Percentiles rank a stretch among this genome's conserved stretches.
These are phyloP conservation scores for Mythimna lalbum DNA, from an alignment of 2,888 invertebrate species.

Conservation along the genomic window DNA sequence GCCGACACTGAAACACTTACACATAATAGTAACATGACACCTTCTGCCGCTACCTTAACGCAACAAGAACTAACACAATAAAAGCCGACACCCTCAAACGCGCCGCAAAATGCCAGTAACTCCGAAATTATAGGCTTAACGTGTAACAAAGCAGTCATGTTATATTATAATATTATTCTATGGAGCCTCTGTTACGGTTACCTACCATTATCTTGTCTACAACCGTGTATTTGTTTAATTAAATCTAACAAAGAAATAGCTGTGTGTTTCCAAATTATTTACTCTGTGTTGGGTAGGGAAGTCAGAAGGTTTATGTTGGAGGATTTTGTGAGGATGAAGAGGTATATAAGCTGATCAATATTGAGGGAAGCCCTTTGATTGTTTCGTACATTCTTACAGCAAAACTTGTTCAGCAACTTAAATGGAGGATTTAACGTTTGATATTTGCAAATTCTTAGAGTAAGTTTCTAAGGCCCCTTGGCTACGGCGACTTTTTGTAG, in stretches of 20 bases:
- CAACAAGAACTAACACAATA: constrained; percentile 33
- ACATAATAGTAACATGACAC: constrained; percentile 27
- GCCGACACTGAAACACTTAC: background rate
- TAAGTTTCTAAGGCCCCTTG: no score
- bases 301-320: constrained; percentile 22
- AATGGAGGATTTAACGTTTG: no score
- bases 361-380: background rate
- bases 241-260: constrained; percentile 67
- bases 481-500: no score
- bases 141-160: constrained; percentile 57
- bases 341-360: background rate
- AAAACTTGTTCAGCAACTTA: background rate
- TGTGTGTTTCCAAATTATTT: constrained; percentile 79
- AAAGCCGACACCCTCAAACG: constrained; percentile 42
- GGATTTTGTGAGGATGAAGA: background rate
- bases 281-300: constrained; percentile 55
- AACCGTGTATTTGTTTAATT: constrained; percentile 71
- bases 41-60: constrained; percentile 11
- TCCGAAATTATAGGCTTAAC: constrained; percentile 54
- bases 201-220: constrained; percentile 56
- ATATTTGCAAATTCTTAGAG: no score
- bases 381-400: no score
- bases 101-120: constrained; percentile 50
- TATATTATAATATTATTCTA: constrained; percentile 54
- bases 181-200: constrained; percentile 35